Evolutionary conservation across 1,140 invertebrate genomes (phyloP).

Genomic region (Lucilia cuprina): DNA sequence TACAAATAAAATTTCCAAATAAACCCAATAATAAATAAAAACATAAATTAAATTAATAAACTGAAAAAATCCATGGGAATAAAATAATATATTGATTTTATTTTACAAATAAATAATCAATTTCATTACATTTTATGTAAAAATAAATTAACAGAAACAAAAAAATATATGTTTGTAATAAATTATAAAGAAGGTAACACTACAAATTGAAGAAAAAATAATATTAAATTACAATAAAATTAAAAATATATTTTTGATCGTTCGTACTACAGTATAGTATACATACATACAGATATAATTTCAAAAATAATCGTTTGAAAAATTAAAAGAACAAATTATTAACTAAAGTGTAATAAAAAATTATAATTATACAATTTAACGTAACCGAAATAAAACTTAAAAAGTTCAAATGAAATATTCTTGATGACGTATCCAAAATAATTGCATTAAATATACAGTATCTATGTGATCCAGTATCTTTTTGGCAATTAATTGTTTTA

Average conservation of each 20-base stretch:
- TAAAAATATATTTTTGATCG: neutral
- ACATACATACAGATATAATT: constrained; percentile 4
- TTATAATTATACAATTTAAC: constrained; percentile 15
- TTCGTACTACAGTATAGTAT: neutral
- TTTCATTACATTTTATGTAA: neutral
- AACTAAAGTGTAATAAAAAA: constrained; percentile 36
- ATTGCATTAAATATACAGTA: constrained; percentile 68
- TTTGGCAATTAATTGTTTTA: constrained; percentile 69
- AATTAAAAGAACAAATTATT: constrained; percentile 34
- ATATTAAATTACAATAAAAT: neutral
- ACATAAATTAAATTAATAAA: neutral
- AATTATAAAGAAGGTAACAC: too few species aligned
- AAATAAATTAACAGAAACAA: neutral
- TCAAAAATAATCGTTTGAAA: constrained; percentile 24
- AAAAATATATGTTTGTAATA: neutral
- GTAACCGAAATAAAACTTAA: constrained; percentile 24
- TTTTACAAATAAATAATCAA: neutral
- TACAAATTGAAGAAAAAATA: neutral
- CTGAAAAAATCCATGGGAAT: neutral
- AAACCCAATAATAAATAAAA: too few species aligned
- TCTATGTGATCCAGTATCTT: constrained; percentile 72
- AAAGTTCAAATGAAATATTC: constrained; percentile 70
- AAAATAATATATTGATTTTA: neutral
- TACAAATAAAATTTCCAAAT: too few species aligned
- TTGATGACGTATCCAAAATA: constrained; percentile 70